Evolutionary conservation across 23 tunicate species (phyloP), one percentile per base, ranked within the genome.

Genomic region (Oikopleura albicans): DNA sequence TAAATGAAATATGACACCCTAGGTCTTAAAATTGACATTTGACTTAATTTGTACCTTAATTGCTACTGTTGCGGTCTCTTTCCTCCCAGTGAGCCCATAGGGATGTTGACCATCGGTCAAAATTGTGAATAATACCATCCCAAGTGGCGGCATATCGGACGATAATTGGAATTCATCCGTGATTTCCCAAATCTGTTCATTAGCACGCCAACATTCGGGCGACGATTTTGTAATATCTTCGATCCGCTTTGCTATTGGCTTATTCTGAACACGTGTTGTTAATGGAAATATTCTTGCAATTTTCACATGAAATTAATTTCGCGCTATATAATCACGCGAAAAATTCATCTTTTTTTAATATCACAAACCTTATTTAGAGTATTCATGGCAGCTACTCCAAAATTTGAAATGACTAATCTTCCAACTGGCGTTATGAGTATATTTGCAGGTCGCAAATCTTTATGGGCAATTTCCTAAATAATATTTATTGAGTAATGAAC

Each of bases 61-160:
- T 16, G 34, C 27, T 22, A 71, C 34, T 71, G 28, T 27, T 16
- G 35, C 79, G 33, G 79, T 12, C 79, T 71, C 79, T 71, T 29
- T 71, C 31, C 79, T 71, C 33, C 79, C 79, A 71, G 79, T 12
- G 37, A 71, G 31, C 2, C 79, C 79, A 71, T 71, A 71, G 2
- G 79, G 79, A 71, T 71, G 79, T 37, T 71, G 79, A 2, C 79
- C 79, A 71, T 71, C 79, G 79, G 79, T 71, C 31, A 71, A 31
- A 71, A 71, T 71, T 31, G 79, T 71, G 79, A 12, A 71, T 2
- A 71, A 12, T 2, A 71, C 35, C 79, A 71, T 71, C 31, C 79
- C 79, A 27, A 71, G 79, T 12, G 79, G 79, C 37, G 79, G 37
- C 4, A 71, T 71, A 71, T 71, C 79, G 2, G 79, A 71, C 31